These are phyloP conservation scores for Platyscapa corneri DNA, from an alignment of 1,140 invertebrate species.

Conservation along the genomic window DNA sequence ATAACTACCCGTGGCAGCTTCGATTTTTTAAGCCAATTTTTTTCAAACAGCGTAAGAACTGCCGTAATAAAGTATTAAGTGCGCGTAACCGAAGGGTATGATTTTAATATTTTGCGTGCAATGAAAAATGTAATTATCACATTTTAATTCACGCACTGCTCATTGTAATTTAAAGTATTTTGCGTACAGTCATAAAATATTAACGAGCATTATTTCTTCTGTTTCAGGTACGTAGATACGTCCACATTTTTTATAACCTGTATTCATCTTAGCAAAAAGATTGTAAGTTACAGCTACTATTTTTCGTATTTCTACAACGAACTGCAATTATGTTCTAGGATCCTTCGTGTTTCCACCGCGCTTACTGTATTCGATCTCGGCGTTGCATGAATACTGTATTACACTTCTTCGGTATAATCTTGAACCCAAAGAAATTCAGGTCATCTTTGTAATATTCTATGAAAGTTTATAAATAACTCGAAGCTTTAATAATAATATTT, in stretches of 20 bases:
- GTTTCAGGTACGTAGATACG: conserved; percentile 3
- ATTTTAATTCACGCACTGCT: background rate
- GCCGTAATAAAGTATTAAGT: too few species aligned
- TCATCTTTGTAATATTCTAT: background rate
- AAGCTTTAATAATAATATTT: background rate
- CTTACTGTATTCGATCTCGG: background rate
- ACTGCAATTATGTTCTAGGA: background rate
- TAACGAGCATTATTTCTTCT: background rate
- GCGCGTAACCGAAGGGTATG: too few species aligned
- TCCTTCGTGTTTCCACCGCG: background rate
- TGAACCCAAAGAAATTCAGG: background rate
- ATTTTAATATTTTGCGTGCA: too few species aligned
- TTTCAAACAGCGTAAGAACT: too few species aligned
- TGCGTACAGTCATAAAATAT: background rate
- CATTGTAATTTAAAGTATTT: background rate
- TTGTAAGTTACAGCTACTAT: background rate
- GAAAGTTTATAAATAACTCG: background rate
- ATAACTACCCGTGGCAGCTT: too few species aligned
- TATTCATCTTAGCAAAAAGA: background rate
- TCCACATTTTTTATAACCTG: background rate
- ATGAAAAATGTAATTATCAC: background rate
- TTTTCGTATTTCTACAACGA: background rate
- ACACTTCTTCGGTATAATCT: background rate
- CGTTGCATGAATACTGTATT: background rate
- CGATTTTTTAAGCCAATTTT: too few species aligned